Percentiles rank a stretch among this genome's conserved stretches.
Evolutionary conservation across 2,888 invertebrate species (phyloP).

Genomic region (Zygothrica quintamaculata): DNA sequence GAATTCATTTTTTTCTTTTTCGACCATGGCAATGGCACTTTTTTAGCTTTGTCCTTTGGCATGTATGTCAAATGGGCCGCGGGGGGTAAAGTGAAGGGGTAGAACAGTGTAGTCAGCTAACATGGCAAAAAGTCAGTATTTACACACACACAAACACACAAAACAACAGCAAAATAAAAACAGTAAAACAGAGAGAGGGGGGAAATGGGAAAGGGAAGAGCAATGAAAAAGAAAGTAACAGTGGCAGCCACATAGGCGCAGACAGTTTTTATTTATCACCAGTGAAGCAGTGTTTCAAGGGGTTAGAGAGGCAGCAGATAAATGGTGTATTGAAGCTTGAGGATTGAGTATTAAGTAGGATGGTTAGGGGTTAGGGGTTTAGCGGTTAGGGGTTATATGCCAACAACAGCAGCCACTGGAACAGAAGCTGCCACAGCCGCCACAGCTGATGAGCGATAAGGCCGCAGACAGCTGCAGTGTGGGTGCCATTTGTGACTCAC

Average conservation of each 20-base stretch:
- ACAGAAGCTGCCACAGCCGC: conserved; percentile 35
- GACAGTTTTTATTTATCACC: conserved; percentile 81
- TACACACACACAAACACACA: conserved; percentile 14
- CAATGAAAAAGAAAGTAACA: conserved; percentile 37
- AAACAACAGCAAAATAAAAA: not conserved
- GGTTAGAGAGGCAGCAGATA: not conserved
- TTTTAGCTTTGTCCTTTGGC: conserved; percentile 42
- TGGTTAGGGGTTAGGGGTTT: not conserved
- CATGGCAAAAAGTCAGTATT: conserved; percentile 68
- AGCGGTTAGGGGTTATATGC: conserved; percentile 12
- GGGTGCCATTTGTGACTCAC: conserved; percentile 33
- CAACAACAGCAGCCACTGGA: conserved; percentile 38
- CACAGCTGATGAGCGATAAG: conserved; percentile 77
- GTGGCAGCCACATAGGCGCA: conserved; percentile 72
- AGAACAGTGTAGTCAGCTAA: conserved; percentile 40
- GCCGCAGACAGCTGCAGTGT: conserved; percentile 68
- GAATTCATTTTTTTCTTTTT: no score
- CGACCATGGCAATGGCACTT: conserved; percentile 14
- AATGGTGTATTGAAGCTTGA: no score
- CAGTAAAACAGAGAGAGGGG: not conserved
- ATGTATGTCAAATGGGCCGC: conserved; percentile 48
- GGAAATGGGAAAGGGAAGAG: conserved; percentile 5
- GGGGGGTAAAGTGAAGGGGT: not conserved
- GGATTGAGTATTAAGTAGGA: no score
- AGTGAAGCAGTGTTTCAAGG: conserved; percentile 21